Evolutionary conservation across 2,888 invertebrate genomes (phyloP).

Genomic region (Choreutis nemorana): DNA sequence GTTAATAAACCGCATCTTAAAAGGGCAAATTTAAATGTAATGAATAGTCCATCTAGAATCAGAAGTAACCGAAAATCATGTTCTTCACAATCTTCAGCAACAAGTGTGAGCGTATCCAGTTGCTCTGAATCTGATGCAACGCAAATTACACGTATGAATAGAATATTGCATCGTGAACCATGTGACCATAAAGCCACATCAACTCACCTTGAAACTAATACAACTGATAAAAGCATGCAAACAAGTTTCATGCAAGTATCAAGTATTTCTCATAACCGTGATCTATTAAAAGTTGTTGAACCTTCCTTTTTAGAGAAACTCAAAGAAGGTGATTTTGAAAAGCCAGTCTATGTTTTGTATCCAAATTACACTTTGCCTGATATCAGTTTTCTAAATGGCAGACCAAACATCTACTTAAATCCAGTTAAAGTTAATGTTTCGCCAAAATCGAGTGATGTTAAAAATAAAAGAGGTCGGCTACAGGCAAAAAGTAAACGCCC

Average conservation of each 20-base stretch:
- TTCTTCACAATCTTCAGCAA: slow-evolving; percentile 58
- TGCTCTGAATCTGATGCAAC: slow-evolving; percentile 64
- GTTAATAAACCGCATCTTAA: slow-evolving; percentile 52
- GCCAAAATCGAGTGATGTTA: slow-evolving; percentile 40
- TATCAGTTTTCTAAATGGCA: slow-evolving; percentile 77
- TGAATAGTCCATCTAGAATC: slow-evolving; percentile 52
- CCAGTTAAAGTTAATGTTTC: slow-evolving; percentile 69
- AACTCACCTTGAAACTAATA: slow-evolving; percentile 60
- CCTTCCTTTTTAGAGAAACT: slow-evolving; percentile 76
- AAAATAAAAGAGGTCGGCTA: slow-evolving; percentile 39
- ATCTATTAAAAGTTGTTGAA: slow-evolving; percentile 70
- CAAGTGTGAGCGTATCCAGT: slow-evolving; percentile 61
- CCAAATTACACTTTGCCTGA: slow-evolving; percentile 92
- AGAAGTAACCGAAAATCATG: slow-evolving; percentile 46
- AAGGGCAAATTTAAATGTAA: slow-evolving; percentile 60
- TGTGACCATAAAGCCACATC: slow-evolving; percentile 55
- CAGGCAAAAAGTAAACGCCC: slow-evolving; percentile 67
- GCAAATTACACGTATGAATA: slow-evolving; percentile 57
- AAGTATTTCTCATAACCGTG: slow-evolving; percentile 41
- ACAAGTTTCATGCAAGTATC: slow-evolving; percentile 66
- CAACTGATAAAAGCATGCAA: slow-evolving; percentile 79
- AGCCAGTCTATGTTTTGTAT: slow-evolving; percentile 88
- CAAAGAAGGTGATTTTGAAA: slow-evolving; percentile 70
- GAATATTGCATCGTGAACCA: slow-evolving; percentile 36
- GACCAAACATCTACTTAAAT: slow-evolving; percentile 74